A percentile compares a stretch with the other conserved stretches of the same genome.
Evolutionary conservation across 2,113 vertebrate species (phyloP).

Genomic region (Nibea albiflora): DNA sequence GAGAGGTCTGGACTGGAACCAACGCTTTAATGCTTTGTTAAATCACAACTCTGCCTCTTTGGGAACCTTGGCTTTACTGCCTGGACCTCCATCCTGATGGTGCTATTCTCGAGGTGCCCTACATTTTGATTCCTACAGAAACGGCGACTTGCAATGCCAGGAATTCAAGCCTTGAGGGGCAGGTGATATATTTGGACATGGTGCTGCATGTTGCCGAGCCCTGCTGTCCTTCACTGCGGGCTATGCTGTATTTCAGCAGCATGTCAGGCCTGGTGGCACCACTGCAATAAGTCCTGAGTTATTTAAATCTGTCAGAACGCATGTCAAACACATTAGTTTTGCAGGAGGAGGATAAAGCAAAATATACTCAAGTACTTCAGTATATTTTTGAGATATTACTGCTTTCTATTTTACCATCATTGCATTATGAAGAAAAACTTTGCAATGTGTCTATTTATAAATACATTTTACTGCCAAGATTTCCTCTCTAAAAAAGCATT

Average conservation of each 20-base stretch:
- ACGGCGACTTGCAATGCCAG: constrained; percentile 68
- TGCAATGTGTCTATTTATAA: neutral
- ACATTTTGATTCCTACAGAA: constrained; percentile 72
- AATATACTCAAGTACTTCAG: neutral
- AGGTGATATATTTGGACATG: constrained; percentile 78
- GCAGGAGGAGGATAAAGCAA: neutral
- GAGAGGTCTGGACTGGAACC: neutral
- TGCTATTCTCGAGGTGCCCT: constrained; percentile 68
- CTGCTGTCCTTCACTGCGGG: constrained; percentile 21
- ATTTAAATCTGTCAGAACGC: constrained; percentile 17
- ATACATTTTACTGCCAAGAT: neutral
- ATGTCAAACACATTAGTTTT: neutral
- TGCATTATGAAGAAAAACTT: neutral
- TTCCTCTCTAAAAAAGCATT: neutral
- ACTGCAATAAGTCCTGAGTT: neutral
- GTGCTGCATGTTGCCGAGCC: constrained; percentile 60
- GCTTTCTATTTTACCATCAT: neutral
- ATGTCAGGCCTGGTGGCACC: constrained; percentile 5
- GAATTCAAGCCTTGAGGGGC: constrained; percentile 75
- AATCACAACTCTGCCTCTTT: neutral
- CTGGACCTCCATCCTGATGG: constrained; percentile 19
- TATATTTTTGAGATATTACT: neutral
- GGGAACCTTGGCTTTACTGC: neutral
- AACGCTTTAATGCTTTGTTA: neutral
- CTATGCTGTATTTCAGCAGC: constrained; percentile 5